phyloP scores from a whole-genome alignment of 2,113 vertebrate genomes.

The Grammomys dolichurus region DNA sequence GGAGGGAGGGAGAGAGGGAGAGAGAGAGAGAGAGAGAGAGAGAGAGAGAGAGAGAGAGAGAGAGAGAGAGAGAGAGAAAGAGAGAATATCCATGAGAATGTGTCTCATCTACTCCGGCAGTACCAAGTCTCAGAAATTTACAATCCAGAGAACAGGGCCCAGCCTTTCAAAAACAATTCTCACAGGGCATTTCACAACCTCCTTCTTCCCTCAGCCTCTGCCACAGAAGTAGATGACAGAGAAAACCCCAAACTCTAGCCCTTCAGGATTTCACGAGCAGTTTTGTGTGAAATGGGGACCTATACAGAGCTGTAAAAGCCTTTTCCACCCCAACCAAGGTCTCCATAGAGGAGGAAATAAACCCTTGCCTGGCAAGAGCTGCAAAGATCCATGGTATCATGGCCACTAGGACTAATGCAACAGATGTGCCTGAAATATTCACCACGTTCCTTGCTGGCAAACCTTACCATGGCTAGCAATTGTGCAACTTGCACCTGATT shows the following conservation, averaged over 20 bases:
- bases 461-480: background rate
- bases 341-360: background rate
- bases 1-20: too few species aligned
- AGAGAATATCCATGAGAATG: background rate
- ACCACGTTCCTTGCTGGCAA: background rate
- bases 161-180: background rate
- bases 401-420: background rate
- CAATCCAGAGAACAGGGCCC: background rate
- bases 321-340: background rate
- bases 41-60: too few species aligned
- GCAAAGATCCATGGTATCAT: background rate
- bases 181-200: background rate
- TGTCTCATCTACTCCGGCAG: background rate
- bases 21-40: too few species aligned
- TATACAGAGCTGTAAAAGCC: background rate
- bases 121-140: background rate
- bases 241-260: background rate
- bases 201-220: background rate
- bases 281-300: background rate
- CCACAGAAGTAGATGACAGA: background rate
- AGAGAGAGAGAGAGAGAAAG: background rate
- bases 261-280: background rate
- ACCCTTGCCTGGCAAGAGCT: background rate
- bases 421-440: background rate
- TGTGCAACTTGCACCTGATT: background rate